Evolutionary conservation across 2,113 vertebrate species (phyloP).

Genomic region (Pungitius pungitius): DNA sequence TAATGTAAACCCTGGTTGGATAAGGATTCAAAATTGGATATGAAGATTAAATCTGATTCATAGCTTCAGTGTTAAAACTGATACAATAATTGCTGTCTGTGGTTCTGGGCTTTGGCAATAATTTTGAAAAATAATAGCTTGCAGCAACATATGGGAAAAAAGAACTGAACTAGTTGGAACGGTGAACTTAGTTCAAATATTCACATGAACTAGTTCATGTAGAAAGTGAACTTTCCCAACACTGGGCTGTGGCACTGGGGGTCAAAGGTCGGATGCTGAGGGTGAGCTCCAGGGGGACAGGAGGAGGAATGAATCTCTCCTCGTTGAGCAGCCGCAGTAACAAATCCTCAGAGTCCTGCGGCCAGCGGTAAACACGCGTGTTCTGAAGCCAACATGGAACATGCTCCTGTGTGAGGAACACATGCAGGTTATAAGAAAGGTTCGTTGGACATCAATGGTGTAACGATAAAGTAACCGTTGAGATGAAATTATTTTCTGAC

Average conservation of each 20-base stretch:
- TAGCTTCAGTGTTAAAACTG: no score
- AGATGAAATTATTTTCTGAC: conserved; percentile 70
- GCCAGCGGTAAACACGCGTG: conserved; percentile 89
- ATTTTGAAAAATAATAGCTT: no score
- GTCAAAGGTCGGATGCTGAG: conserved; percentile 80
- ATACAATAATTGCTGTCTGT: no score
- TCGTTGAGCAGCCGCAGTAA: conserved; percentile 87
- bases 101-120: no score
- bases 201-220: no score
- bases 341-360: conserved; percentile 86
- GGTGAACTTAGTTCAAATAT: no score
- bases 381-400: conserved; percentile 92
- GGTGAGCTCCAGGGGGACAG: conserved; percentile 84
- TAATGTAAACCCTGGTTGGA: no score
- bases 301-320: conserved; percentile 87
- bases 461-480: not conserved
- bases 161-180: no score
- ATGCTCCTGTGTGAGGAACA: conserved; percentile 75
- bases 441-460: not conserved
- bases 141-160: no score
- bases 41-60: no score
- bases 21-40: no score
- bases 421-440: not conserved
- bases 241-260: not conserved
- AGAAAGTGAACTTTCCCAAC: no score